Evolutionary conservation across 2,888 invertebrate genomes (phyloP), one percentile per base, ranked within the genome.

Genomic region (Lycophotia porphyrea): DNA sequence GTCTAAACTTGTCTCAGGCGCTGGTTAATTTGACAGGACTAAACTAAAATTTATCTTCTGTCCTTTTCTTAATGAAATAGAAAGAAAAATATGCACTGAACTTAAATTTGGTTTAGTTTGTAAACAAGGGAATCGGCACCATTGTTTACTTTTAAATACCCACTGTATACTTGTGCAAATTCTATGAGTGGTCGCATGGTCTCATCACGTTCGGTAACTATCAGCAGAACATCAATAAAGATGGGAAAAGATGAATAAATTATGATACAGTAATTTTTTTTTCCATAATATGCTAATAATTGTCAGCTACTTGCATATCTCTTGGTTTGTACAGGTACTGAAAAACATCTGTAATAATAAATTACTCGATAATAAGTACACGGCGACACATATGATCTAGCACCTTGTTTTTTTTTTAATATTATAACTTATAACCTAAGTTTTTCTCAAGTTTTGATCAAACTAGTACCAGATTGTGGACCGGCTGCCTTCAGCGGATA

Each of bases 341-440:
- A 34, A 77, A 69, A 77, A 71, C 79, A 77, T 77, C 71, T 79
- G 71, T 71, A 24, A 55, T 60, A 65, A 78, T 58, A 72, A 65
- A 65, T 60, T 58, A 58, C 55, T 64, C 24, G 15, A 21, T 70
- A 70, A 27, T 76, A 61, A 27, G n/a, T 47, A 77, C 55, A 71
- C 80, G 80, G 55, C n/a, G 55, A 64, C 27, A 27, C 47, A 27
- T 47, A 77, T 58, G 47, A 42, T 71, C 7, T 31, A 18, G 36
- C 21, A 24, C 18, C 15, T 52, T 52, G 15, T 60, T 47, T 39
- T 49, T 76, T 42, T 75, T 24, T 0, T n/a, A 63, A 5, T n/a
- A 44, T 49, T 44, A 31, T 74, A n/a, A n/a, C n/a, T n/a, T n/a
- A 15, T 21, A 34, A 44, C 2, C 18, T 60, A 31, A n/a, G 39